Evolutionary conservation across 2,113 vertebrate genomes (phyloP).

Genomic region (Cavia aperea): DNA sequence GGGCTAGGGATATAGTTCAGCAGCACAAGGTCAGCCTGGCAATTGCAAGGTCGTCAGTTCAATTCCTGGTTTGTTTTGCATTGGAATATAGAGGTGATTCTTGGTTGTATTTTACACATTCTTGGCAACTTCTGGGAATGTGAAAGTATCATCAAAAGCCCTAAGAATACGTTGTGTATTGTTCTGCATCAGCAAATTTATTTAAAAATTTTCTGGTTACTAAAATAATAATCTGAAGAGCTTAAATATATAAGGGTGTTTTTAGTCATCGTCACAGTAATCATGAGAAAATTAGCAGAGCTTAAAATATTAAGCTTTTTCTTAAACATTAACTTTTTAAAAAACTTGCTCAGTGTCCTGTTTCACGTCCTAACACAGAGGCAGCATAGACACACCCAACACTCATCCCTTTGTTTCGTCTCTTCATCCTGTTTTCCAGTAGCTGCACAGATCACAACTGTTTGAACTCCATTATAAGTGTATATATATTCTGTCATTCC

Average conservation of each 20-base stretch:
- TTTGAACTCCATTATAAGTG: background rate
- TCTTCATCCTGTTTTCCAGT: background rate
- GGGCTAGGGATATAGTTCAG: no score
- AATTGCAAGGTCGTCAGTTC: no score
- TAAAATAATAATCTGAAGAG: background rate
- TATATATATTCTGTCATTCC: background rate
- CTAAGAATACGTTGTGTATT: background rate
- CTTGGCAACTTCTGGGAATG: background rate
- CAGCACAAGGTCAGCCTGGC: no score
- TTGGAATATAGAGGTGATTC: background rate
- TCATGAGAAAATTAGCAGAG: background rate
- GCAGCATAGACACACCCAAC: fast-evolving
- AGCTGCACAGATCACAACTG: background rate
- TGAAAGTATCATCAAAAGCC: background rate
- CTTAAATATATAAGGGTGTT: background rate
- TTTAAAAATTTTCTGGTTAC: background rate
- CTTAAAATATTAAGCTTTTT: background rate
- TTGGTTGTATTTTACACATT: background rate
- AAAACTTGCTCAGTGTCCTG: background rate
- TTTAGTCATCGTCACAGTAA: background rate
- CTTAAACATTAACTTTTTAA: background rate
- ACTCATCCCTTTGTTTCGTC: background rate
- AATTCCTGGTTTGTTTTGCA: background rate
- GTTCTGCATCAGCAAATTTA: background rate
- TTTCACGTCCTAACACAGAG: background rate